Evolutionary conservation across 2,888 invertebrate genomes (phyloP).

Genomic region (Dioctria linearis): DNA sequence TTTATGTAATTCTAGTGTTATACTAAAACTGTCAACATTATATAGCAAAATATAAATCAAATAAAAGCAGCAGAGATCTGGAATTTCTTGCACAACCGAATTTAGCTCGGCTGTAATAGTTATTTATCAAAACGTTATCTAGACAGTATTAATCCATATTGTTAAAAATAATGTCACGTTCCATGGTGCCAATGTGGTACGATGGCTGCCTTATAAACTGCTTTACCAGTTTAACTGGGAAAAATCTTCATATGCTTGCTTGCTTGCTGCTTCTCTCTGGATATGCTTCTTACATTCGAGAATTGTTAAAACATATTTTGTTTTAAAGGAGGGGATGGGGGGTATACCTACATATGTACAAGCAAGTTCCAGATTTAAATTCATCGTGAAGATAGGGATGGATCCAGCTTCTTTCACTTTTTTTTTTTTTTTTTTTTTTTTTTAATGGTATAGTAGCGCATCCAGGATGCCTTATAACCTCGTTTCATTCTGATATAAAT

Average conservation of each 20-base stretch:
- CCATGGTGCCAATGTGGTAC: constrained; percentile 44
- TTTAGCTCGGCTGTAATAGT: too few species aligned
- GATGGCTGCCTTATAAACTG: constrained; percentile 11
- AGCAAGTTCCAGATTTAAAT: constrained; percentile 17
- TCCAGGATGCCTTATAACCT: constrained; percentile 44
- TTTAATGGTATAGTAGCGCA: not conserved
- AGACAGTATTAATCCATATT: constrained; percentile 42
- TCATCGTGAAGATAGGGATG: constrained; percentile 14
- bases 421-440: not conserved
- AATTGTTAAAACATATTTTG: constrained; percentile 12
- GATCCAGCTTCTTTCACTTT: constrained; percentile 14
- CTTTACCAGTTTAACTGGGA: constrained; percentile 1
- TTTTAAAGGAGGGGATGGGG: not conserved
- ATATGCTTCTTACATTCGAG: not conserved
- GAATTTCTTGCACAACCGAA: too few species aligned
- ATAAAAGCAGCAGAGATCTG: too few species aligned
- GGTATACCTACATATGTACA: not conserved
- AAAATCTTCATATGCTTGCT: constrained; percentile 6
- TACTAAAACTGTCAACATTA: too few species aligned
- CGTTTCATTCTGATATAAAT: constrained; percentile 30
- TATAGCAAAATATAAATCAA: too few species aligned
- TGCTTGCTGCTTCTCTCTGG: too few species aligned
- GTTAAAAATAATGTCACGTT: constrained; percentile 46
- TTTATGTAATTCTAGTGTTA: too few species aligned
- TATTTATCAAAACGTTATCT: constrained; percentile 9